Evolutionary conservation across 2,797 vertebrate species (phyloP), one percentile per base, ranked within the genome.

Genomic region (Poecilia gillii): DNA sequence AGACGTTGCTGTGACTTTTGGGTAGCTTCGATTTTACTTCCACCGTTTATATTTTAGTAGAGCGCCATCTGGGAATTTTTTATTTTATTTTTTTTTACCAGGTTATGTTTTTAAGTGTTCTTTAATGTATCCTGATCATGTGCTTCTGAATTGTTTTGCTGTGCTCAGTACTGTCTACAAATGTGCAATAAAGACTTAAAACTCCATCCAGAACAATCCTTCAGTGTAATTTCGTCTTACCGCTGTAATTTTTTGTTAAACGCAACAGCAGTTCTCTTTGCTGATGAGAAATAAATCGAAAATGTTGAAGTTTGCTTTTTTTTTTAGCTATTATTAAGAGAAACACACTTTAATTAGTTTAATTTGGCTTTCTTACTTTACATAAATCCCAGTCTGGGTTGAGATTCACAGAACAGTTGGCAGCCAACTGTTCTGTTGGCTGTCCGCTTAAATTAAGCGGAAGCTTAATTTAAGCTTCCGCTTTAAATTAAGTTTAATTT

Each of bases 121-220:
- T 25, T 72, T 64, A 1, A 72, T 81, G 76, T 77, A 59, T 78
- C 80, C 0, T 49, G 66, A 87, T 88, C 66, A 84, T 89, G 78
- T 68, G 11, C 72, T 87, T 77, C 70, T 77, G 76, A 85, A 79
- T 57, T 81, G 75, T 90, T 86, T 77, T 83, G 43, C 72, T 47
- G 74, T 87, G 78, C 81, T 90, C 78, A 89, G 83, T 94, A 90
- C 85, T 91, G 87, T 93, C 81, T 72, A 75, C 86, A 87, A 83
- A 73, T 73, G 84, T 93, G 91, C 90, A 94, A 94, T 93, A 92
- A 94, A 94, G 72, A 86, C 79, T 0, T 57, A 57, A 75, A 82
- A 77, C 71, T 85, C 41, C 51, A 13, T 75, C 51, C 14, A 51
- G 18, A 5, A 0, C 72, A 77, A 2, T 71, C 2, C 1, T 49